These are phyloP conservation scores for Struthio camelus DNA, from an alignment of 2,113 vertebrate genomes.

Conservation along the genomic window DNA sequence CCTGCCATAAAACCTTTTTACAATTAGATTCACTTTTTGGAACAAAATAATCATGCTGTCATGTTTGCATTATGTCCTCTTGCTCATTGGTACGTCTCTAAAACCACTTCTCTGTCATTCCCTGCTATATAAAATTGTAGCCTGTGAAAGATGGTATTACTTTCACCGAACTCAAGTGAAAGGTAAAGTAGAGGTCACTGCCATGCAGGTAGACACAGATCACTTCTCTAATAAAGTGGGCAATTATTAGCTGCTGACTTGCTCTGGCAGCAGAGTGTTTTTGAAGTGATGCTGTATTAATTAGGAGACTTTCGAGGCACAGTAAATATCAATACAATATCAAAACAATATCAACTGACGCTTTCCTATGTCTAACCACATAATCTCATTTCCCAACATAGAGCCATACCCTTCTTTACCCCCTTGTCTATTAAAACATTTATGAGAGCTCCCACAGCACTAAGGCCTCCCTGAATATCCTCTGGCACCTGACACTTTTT, in stretches of 20 bases:
- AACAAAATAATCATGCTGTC: not conserved
- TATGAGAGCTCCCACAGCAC: not conserved
- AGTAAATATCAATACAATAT: too few relatives aligned
- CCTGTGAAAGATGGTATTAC: not conserved
- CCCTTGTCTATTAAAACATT: conserved; percentile 23
- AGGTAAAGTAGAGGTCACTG: conserved; percentile 1
- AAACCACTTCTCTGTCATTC: not conserved
- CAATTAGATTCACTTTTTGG: not conserved
- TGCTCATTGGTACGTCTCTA: not conserved
- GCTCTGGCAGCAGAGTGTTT: not conserved
- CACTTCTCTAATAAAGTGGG: not conserved
- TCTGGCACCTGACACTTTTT: conserved; percentile 61
- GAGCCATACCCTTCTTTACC: not conserved
- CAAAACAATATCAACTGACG: not conserved
- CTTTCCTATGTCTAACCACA: not conserved
- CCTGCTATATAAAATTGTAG: not conserved
- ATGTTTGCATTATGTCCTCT: not conserved
- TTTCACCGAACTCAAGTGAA: not conserved
- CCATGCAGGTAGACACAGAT: not conserved
- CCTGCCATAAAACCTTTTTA: not conserved
- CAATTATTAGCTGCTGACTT: conserved; percentile 30
- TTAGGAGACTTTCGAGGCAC: conserved; percentile 4
- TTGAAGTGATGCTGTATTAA: conserved; percentile 16
- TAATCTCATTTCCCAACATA: conserved; percentile 45
- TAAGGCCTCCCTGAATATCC: not conserved